Conservation (phyloP, 1,140 invertebrate genomes). For the Zophobas morio region DNA sequence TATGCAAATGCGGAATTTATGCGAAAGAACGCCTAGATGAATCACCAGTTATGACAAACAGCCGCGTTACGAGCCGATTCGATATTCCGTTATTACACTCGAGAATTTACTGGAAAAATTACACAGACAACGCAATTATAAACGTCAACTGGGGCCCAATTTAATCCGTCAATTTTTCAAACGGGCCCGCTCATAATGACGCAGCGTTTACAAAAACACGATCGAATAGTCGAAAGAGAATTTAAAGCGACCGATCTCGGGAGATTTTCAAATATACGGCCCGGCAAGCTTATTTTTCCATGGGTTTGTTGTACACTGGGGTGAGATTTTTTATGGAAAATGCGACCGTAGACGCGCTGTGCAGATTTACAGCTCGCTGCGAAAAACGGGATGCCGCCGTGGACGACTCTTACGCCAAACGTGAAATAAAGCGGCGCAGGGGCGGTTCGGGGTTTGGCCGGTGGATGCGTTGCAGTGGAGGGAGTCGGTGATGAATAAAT, state of each 20-base stretch:
- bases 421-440: neutral
- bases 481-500: too few species aligned
- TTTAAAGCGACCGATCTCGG: constrained; percentile 20
- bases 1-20: constrained; percentile 50
- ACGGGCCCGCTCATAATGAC: neutral
- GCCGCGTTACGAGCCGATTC: constrained; percentile 26
- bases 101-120: constrained; percentile 36
- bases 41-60: constrained; percentile 42
- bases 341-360: neutral
- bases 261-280: constrained; percentile 29
- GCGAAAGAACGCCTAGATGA: constrained; percentile 47
- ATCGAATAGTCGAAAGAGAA: constrained; percentile 6
- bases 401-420: neutral
- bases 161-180: constrained; percentile 41
- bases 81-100: constrained; percentile 41
- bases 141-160: constrained; percentile 32
- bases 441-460: too few species aligned
- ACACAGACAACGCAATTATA: constrained; percentile 29
- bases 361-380: constrained; percentile 14
- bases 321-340: constrained; percentile 37
- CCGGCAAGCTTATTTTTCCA: constrained; percentile 27
- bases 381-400: neutral
- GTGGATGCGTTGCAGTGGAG: too few species aligned
- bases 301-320: constrained; percentile 29
- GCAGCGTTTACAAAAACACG: neutral